Evolutionary conservation across 2,888 invertebrate genomes (phyloP), one percentile per base, ranked within the genome.

Genomic region (Erpobdella octoculata): DNA sequence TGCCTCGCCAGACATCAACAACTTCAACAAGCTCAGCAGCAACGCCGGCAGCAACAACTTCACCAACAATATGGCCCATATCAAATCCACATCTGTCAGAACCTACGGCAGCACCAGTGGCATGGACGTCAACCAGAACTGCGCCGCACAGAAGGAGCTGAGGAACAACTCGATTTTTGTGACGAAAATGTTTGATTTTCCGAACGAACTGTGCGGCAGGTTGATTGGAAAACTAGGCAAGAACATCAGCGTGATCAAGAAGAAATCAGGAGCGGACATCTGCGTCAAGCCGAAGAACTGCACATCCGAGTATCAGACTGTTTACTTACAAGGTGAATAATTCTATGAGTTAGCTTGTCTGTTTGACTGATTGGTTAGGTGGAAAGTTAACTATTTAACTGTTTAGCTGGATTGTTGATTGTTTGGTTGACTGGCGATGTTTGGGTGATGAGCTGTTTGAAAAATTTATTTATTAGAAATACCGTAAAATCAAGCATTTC

Each of bases 141-240:
- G 25, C 48, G 28, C n/a, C 38, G 9, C 35, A 9, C 12, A 31
- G 28, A n/a, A 12, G 21, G 33, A 15, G 12, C 28, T 21, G 36
- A 48, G 12, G 9, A 12, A 21, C 35, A 25, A 8, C 21, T 8
- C 4, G 25, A 66, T 1, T n/a, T 8, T 53, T 8, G 1, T 28
- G 28, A 35, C 41, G 2, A 25, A 81, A 72, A 81, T 83, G 74
- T 84, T 84, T 76, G 83, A 83, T 70, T 80, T 85, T 72, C 84
- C 84, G 2, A 79, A 81, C 64, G 80, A 86, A 72, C 85, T 92
- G 75, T 91, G 93, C 73, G 94, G 94, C 25, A 88, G 89, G 72
- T 86, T 95, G 77, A 93, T 94, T 82, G 95, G 95, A 53, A 88
- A 88, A 78, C 88, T 89, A 78, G 93, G 93, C 59, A 85, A 87